Percentiles rank a stretch among this genome's conserved stretches.
These are phyloP conservation scores for Glyphotaelius pellucidus DNA, from an alignment of 2,888 invertebrate genomes.

Conservation along the genomic window DNA sequence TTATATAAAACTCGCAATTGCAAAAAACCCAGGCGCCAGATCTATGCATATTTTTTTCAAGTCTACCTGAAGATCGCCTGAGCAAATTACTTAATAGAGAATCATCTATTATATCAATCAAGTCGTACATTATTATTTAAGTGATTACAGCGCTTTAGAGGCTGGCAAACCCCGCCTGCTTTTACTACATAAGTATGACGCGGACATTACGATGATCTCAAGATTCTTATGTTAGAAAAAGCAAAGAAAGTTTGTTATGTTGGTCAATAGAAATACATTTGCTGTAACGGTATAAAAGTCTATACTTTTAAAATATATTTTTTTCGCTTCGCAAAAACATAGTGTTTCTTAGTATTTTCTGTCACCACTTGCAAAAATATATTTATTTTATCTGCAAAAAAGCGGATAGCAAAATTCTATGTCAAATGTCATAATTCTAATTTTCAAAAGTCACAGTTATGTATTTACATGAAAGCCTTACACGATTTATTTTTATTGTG, in stretches of 20 bases:
- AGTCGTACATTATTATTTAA: background rate
- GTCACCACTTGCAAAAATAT: no score
- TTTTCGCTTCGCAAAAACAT: no score
- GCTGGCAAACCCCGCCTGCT: background rate
- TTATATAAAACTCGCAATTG: background rate
- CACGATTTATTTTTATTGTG: no score
- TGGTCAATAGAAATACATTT: background rate
- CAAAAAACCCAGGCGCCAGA: background rate
- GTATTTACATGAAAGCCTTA: no score
- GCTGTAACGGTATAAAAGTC: background rate
- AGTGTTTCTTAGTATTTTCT: no score
- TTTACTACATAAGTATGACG: background rate
- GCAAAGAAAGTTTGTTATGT: background rate
- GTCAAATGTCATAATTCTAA: no score
- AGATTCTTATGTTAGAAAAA: background rate
- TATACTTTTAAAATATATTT: no score
- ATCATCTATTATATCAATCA: background rate
- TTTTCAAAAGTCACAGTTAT: no score
- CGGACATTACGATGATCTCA: background rate
- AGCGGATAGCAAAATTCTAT: no score
- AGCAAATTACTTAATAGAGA: background rate
- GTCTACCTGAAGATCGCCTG: background rate
- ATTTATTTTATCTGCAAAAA: no score
- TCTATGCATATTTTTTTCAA: background rate
- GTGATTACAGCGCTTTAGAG: background rate